Base-by-base conservation (phyloP, 2,113 vertebrate genomes). In the Eidolon helvum region DNA sequence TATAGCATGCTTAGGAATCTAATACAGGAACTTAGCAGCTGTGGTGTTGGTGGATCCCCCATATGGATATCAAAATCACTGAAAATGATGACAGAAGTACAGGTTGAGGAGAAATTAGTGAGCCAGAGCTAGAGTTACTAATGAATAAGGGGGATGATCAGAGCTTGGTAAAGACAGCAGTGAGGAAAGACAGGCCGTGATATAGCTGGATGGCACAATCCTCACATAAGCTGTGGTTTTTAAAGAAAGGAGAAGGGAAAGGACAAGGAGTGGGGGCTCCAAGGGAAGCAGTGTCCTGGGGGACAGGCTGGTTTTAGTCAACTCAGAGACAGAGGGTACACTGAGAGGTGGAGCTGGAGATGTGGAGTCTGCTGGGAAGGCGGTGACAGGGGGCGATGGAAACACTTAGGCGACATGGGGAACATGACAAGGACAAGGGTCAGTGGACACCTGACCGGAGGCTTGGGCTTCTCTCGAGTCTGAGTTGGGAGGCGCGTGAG, bases 61-160 rank as follows among this genome's bases (percentile, higher is more conserved):
- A 33, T 1, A 0, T 0, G 7, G 30, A 0, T 10, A 1, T 19
- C 40, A 5, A 33, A 38, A n/a, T 15, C 68, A 0, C 50, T 50
- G 48, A 26, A 53, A n/a, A 43, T 30, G 14, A 43, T 3, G 88
- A 40, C 7, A 0, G 50, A 63, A 63, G 28, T 35, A 0, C 19
- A 66, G 33, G 57, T 8, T 5, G 15, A 68, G 35, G 16, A 66
- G 86, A 82, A 38, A 40, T 5, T 1, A 15, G 4, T 12, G 53
- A 53, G 57, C 18, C 4, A 0, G 85, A n/a, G 63, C 12, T 9
- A 4, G 82, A 16, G 30, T 40, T 84, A 7, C 0, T n/a, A 7
- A 61, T 8, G n/a, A 66, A 57, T 7, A 16, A 45, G 2, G 22
- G 33, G 5, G 2, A 7, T 12, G 4, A n/a, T 2, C 38, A 12